phyloP scores from a whole-genome alignment of 2,888 invertebrate genomes.

The Drosophila trichaetosa region DNA sequence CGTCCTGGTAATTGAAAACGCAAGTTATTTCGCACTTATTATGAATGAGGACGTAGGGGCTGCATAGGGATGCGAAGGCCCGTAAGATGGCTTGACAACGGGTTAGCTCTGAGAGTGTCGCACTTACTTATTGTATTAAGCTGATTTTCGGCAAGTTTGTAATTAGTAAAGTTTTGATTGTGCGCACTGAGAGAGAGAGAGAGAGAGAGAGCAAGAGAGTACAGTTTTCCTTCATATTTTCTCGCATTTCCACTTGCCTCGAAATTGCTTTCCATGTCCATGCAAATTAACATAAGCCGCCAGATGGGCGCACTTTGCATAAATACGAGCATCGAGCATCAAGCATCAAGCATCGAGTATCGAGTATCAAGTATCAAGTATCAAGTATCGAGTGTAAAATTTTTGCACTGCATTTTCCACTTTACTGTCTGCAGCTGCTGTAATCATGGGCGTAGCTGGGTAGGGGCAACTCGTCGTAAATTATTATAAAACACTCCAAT shows the following conservation, averaged over 20 bases:
- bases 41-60: conserved; percentile 7
- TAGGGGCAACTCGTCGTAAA: background rate
- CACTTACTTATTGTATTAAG: conserved; percentile 81
- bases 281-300: conserved; percentile 67
- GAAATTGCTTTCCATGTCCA: conserved; percentile 68
- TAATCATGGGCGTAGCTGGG: background rate
- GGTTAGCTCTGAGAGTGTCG: conserved; percentile 45
- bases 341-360: background rate
- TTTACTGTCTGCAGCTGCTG: no score
- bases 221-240: conserved; percentile 53
- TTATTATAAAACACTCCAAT: background rate
- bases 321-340: conserved; percentile 37
- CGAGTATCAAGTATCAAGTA: background rate
- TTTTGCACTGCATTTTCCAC: background rate
- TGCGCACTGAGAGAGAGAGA: conserved; percentile 29
- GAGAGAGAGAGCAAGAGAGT: background rate
- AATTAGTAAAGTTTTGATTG: conserved; percentile 84
- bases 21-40: conserved; percentile 81
- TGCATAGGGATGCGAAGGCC: background rate
- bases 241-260: conserved; percentile 36
- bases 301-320: conserved; percentile 68
- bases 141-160: conserved; percentile 82
- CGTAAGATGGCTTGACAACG: background rate
- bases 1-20: conserved; percentile 81
- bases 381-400: background rate